phyloP scores from a whole-genome alignment of 2,888 invertebrate genomes.

The Alloscopus bannaensis region DNA sequence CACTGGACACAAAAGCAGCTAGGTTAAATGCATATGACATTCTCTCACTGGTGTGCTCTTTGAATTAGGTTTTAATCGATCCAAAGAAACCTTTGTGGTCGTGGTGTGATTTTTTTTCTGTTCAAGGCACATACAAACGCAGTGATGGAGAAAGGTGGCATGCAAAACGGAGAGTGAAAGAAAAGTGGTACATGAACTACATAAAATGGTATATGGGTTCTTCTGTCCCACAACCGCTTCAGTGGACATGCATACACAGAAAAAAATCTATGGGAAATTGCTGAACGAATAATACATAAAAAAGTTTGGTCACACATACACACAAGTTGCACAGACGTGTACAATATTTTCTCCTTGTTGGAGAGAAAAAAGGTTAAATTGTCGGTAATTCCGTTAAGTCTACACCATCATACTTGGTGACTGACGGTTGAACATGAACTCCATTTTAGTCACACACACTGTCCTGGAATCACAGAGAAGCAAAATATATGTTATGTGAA shows the following conservation, averaged over 20 bases:
- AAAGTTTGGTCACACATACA: no score
- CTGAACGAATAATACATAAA: background rate
- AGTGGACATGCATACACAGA: background rate
- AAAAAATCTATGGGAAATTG: background rate
- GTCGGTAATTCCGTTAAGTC: conserved; percentile 5
- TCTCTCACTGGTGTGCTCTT: no score
- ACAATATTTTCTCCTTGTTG: conserved; percentile 16
- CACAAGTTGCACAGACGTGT: conserved; percentile 12
- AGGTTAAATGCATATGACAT: no score
- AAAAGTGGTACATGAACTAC: conserved; percentile 12
- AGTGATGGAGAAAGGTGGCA: no score
- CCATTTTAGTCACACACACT: background rate
- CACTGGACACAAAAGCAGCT: conserved; percentile 11
- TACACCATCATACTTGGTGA: background rate
- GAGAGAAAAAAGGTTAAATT: conserved; percentile 22
- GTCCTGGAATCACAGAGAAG: background rate
- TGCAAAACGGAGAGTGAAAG: background rate
- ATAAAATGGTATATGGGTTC: no score
- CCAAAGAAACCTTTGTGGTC: conserved; percentile 47
- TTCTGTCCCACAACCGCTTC: background rate
- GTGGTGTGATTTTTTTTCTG: conserved; percentile 3
- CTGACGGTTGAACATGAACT: conserved; percentile 5
- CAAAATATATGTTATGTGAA: no score
- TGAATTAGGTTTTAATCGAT: conserved; percentile 56
- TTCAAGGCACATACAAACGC: no score